These are phyloP conservation scores for Teleopsis dalmanni DNA, from an alignment of 1,140 invertebrate species.

Conservation along the genomic window DNA sequence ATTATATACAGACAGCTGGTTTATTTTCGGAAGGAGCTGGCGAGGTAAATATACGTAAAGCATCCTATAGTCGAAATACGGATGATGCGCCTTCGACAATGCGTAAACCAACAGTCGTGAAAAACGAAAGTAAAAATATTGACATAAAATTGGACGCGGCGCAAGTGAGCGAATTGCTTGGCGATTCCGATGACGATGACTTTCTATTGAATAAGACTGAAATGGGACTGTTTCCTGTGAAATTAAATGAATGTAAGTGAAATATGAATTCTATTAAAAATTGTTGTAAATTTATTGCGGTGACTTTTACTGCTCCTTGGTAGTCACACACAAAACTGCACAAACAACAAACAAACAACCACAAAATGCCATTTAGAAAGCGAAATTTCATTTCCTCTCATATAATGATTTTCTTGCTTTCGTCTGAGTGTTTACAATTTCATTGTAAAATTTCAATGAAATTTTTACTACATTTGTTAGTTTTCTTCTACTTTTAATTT, in stretches of 20 bases:
- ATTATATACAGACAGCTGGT: conserved; percentile 35
- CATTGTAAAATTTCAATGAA: no score
- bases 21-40: conserved; percentile 40
- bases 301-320: no score
- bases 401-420: no score
- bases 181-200: conserved; percentile 23
- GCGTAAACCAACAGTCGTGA: conserved; percentile 14
- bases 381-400: no score
- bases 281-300: no score
- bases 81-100: conserved; percentile 26
- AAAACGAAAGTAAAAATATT: conserved; percentile 25
- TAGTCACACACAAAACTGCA: no score
- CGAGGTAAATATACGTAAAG: conserved; percentile 24
- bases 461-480: no score
- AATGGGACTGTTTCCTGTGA: conserved; percentile 24
- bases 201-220: conserved; percentile 34
- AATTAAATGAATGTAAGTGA: conserved; percentile 28
- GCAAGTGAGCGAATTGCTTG: conserved; percentile 16
- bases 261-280: no score
- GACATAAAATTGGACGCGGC: conserved; percentile 11
- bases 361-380: no score
- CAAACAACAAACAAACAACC: no score
- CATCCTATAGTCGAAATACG: conserved; percentile 15
- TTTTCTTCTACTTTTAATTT: no score
- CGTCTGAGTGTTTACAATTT: no score